Base-by-base conservation (phyloP, 2,797 vertebrate genomes). In the Hemibagrus guttatus region DNA sequence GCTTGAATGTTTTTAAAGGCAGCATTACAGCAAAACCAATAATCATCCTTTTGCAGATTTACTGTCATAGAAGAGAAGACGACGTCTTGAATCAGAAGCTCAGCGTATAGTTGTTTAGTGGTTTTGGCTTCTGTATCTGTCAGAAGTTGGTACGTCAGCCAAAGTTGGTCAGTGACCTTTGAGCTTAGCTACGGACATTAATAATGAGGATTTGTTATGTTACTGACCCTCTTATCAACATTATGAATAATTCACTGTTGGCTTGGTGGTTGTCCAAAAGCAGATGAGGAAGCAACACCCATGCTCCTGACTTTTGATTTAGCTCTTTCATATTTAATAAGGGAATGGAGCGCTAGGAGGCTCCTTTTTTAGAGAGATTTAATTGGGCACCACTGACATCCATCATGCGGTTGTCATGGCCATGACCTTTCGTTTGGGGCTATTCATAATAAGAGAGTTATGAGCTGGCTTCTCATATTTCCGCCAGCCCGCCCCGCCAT, bases 361-460 rank as follows among this genome's bases (percentile, higher is more conserved):
- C 91, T 90, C 91, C 91, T 91, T 92, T 91, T 90, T 93, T 90
- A 91, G 94, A 94, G 93, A 92, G 92, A 94, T 95, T 95, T 96
- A 96, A 96, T 96, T 96, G 95, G 95, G 94, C 93, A 88, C 94
- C 89, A 92, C 93, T 94, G 94, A 95, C 94, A 96, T 96, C 95
- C 94, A 96, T 96, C 95, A 96, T 94, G 81, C 90, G 91, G 93
- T 96, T 96, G 95, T 95, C 95, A 96, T 96, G 95, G 91, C 89
- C 84, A 90, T 96, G 95, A 96, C 95, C 96, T 96, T 96, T 96
- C 92, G 90, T 90, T 92, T 87, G 93, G 92, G 94, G 89, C 94
- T 93, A 96, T 96, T 95, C 95, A 96, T 96, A 96, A 95, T 94
- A 95, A 95, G 93, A 95, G 95, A 95, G 94, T 95, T 95, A 93